phyloP scores from a whole-genome alignment of 2,113 vertebrate genomes.

The Craseonycteris thonglongyai region DNA sequence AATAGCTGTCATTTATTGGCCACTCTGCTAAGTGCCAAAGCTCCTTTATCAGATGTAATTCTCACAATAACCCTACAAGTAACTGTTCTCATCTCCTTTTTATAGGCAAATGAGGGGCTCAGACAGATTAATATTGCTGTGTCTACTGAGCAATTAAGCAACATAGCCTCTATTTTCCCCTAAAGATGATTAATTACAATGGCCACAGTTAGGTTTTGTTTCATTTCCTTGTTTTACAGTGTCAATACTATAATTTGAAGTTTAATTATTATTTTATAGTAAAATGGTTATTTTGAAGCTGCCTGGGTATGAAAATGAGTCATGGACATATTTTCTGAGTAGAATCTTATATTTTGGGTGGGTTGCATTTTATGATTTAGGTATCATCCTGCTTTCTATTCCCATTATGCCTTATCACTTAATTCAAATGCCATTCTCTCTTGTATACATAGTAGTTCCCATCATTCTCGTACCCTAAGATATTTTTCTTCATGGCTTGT shows the following conservation, averaged over 20 bases:
- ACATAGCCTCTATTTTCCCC: background rate
- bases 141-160: background rate
- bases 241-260: background rate
- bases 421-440: background rate
- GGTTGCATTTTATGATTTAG: background rate
- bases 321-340: background rate
- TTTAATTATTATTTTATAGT: background rate
- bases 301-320: background rate
- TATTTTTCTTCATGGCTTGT: background rate
- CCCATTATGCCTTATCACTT: background rate
- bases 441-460: background rate
- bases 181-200: background rate
- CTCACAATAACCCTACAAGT: background rate
- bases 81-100: background rate
- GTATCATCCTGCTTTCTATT: background rate
- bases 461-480: background rate
- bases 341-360: background rate
- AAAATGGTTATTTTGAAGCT: background rate
- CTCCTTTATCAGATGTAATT: background rate
- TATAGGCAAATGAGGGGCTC: background rate
- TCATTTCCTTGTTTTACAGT: background rate
- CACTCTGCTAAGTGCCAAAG: background rate
- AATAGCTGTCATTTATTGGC: background rate
- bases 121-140: background rate
- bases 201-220: background rate